Conservation (phyloP, 2,113 vertebrate species). For the Cinclus mexicanus region DNA sequence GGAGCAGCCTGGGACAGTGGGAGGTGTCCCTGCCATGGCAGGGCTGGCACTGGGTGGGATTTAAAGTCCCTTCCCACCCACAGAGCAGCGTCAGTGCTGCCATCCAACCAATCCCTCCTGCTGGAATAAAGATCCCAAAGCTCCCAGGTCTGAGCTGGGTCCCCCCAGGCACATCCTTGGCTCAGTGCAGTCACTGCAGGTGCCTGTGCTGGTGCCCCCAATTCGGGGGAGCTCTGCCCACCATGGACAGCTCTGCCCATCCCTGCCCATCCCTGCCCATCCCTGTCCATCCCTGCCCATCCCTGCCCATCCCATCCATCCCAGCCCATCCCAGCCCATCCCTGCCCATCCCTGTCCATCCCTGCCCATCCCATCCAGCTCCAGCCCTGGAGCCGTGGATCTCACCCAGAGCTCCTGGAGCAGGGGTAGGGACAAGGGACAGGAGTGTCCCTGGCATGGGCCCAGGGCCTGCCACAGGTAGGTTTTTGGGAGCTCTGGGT, state of each 20-base stretch:
- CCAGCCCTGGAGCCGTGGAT: not conserved
- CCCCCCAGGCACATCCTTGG: not conserved
- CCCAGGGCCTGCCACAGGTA: not conserved
- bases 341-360: not conserved
- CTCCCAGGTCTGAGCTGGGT: not conserved
- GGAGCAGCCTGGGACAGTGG: not conserved
- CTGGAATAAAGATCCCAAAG: not conserved
- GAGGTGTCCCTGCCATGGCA: not conserved
- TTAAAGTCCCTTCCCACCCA: not conserved
- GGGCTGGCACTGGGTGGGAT: fast-evolving
- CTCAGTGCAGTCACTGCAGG: not conserved
- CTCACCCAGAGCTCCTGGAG: not conserved
- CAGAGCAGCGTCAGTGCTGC: not conserved
- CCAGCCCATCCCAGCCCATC: not conserved
- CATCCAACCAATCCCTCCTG: not conserved
- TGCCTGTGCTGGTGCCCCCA: not conserved
- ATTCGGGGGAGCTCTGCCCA: not conserved
- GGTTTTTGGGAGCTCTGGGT: not conserved
- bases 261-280: not conserved
- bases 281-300: not conserved
- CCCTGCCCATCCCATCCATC: not conserved
- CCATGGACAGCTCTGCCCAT: not conserved
- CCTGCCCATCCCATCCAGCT: not conserved
- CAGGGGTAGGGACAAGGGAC: not conserved
- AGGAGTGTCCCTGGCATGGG: not conserved